phyloP scores from a whole-genome alignment of 1,140 invertebrate species.

The Aphaenogaster ashmeadi region DNA sequence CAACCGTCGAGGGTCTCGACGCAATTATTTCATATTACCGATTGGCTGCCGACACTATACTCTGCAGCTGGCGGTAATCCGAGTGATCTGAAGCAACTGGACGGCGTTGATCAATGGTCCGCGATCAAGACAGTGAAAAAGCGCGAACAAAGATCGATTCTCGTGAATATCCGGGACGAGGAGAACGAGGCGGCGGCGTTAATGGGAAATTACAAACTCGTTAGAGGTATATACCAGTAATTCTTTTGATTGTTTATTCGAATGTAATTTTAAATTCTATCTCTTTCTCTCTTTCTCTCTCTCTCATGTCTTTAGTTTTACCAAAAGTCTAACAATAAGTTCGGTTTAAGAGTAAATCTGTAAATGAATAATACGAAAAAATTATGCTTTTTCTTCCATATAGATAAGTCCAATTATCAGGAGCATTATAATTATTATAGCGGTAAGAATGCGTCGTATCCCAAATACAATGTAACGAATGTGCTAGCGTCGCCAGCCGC shows the following conservation, averaged over 20 bases:
- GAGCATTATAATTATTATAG: constrained; percentile 77
- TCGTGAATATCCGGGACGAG: constrained; percentile 81
- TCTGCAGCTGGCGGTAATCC: constrained; percentile 87
- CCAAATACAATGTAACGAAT: constrained; percentile 71
- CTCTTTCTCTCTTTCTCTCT: background rate
- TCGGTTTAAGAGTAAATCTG: background rate
- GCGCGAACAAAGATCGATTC: constrained; percentile 60
- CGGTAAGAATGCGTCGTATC: constrained; percentile 71
- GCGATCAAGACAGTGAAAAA: constrained; percentile 71
- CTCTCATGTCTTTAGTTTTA: background rate
- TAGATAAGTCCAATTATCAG: constrained; percentile 33
- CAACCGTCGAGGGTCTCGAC: constrained; percentile 87
- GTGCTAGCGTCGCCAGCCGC: constrained; percentile 75
- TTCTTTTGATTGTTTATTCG: background rate
- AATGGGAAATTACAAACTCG: constrained; percentile 77
- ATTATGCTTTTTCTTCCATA: background rate
- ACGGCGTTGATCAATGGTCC: constrained; percentile 87
- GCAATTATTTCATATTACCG: constrained; percentile 90
- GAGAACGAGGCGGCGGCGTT: constrained; percentile 71
- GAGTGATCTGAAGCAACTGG: constrained; percentile 78
- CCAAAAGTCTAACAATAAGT: background rate
- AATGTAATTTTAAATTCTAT: background rate
- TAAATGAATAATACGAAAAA: background rate
- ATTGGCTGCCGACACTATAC: constrained; percentile 92
- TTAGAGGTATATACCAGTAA: constrained; percentile 75